phyloP scores from a whole-genome alignment of 2,888 invertebrate genomes.

The Proisotoma minuta region DNA sequence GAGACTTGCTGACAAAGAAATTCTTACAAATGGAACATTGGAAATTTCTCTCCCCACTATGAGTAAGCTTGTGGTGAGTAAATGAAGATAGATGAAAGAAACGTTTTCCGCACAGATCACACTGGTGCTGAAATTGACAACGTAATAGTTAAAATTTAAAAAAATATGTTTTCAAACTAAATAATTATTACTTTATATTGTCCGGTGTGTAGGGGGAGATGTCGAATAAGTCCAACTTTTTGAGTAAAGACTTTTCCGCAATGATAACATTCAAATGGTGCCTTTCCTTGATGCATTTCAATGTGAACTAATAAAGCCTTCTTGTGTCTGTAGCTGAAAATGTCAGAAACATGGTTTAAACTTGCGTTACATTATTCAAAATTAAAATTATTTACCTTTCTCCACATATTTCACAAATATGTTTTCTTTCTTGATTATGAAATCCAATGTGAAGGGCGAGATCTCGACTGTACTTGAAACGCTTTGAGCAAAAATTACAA shows the following conservation, averaged over 20 bases:
- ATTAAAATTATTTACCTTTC: slow-evolving; percentile 49
- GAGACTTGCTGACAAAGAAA: slow-evolving; percentile 62
- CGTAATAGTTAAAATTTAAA: no score
- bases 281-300: slow-evolving; percentile 56
- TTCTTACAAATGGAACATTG: slow-evolving; percentile 63
- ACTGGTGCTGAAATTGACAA: slow-evolving; percentile 2
- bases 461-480: slow-evolving; percentile 8
- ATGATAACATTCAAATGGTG: slow-evolving; percentile 55
- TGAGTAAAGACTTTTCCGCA: slow-evolving; percentile 62
- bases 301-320: slow-evolving; percentile 61
- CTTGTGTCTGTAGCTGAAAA: slow-evolving; percentile 59
- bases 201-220: slow-evolving; percentile 61
- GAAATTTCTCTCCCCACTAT: slow-evolving; percentile 50
- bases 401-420: slow-evolving; percentile 57
- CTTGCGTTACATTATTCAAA: no score
- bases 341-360: no score
- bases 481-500: slow-evolving; percentile 1
- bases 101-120: background rate
- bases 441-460: slow-evolving; percentile 9
- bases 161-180: no score
- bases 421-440: slow-evolving; percentile 35
- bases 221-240: slow-evolving; percentile 60
- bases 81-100: slow-evolving; percentile 6
- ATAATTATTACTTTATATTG: no score
- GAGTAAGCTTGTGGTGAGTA: slow-evolving; percentile 6